A percentile compares a stretch with the other conserved stretches of the same genome.
Evolutionary conservation across 2,888 invertebrate species (phyloP).

Genomic region (Polylopha cassiicola): DNA sequence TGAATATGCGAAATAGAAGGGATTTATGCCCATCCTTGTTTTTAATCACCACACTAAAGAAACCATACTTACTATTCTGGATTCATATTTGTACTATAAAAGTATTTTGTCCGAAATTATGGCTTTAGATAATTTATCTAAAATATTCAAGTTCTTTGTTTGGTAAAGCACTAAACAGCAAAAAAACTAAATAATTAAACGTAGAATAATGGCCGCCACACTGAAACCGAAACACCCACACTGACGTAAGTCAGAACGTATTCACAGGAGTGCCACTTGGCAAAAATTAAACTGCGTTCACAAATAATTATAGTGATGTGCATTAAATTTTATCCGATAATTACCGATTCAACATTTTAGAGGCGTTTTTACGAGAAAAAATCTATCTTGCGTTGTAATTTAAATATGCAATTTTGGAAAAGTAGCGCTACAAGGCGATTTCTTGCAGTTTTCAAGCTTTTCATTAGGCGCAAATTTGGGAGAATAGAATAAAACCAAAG

Average conservation of each 20-base stretch:
- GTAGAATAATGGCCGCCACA: slow-evolving; percentile 73
- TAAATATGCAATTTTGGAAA: too few relatives aligned
- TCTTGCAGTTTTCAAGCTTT: too few relatives aligned
- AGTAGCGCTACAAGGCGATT: too few relatives aligned
- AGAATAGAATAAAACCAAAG: too few relatives aligned
- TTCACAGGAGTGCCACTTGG: slow-evolving; percentile 74
- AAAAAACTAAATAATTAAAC: slow-evolving; percentile 66
- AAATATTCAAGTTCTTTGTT: slow-evolving; percentile 64
- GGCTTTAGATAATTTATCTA: slow-evolving; percentile 44
- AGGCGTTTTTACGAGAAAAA: too few relatives aligned
- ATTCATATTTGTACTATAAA: slow-evolving; percentile 81
- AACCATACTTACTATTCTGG: slow-evolving; percentile 88
- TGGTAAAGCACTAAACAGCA: slow-evolving; percentile 60
- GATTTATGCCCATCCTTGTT: slow-evolving; percentile 60
- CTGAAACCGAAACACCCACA: slow-evolving; percentile 69
- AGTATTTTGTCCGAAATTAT: slow-evolving; percentile 55
- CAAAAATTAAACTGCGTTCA: slow-evolving; percentile 65
- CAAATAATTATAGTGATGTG: slow-evolving; percentile 21
- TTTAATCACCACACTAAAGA: slow-evolving; percentile 43
- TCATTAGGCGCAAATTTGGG: too few relatives aligned
- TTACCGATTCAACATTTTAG: too few relatives aligned
- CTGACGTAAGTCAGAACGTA: slow-evolving; percentile 71
- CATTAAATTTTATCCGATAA: not conserved
- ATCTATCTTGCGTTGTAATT: too few relatives aligned
- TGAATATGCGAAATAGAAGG: slow-evolving; percentile 60